Evolutionary conservation across 2,113 vertebrate species (phyloP).

Genomic region (Ifrita kowaldi): DNA sequence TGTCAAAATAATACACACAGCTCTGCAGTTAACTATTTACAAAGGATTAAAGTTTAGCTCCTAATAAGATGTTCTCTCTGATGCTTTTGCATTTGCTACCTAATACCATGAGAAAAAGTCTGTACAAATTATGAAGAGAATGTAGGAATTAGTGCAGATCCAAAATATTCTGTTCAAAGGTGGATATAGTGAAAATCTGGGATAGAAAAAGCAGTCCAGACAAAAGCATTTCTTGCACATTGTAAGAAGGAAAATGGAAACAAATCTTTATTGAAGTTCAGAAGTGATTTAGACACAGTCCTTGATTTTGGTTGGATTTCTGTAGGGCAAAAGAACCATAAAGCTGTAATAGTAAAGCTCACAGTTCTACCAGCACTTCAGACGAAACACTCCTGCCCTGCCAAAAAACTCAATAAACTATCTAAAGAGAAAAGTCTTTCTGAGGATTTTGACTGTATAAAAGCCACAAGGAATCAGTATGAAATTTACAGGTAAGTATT

Average conservation of each 20-base stretch:
- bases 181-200: neutral
- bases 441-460: neutral
- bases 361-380: neutral
- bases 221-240: neutral
- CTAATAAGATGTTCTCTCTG: conserved; percentile 36
- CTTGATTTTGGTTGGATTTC: neutral
- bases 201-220: neutral
- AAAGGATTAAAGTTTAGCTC: conserved; percentile 47
- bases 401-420: neutral
- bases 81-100: conserved; percentile 10
- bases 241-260: neutral
- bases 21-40: conserved; percentile 43
- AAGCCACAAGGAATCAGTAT: neutral
- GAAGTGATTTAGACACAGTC: neutral
- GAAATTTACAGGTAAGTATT: neutral
- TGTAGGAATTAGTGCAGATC: conserved; percentile 2
- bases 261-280: neutral
- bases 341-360: neutral
- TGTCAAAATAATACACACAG: conserved; percentile 17
- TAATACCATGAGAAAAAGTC: conserved; percentile 5
- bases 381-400: neutral
- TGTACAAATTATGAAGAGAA: neutral
- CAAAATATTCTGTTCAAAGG: neutral
- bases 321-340: neutral
- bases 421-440: neutral